phyloP scores from a whole-genome alignment of 2,113 vertebrate species.

The Chunga burmeisteri region DNA sequence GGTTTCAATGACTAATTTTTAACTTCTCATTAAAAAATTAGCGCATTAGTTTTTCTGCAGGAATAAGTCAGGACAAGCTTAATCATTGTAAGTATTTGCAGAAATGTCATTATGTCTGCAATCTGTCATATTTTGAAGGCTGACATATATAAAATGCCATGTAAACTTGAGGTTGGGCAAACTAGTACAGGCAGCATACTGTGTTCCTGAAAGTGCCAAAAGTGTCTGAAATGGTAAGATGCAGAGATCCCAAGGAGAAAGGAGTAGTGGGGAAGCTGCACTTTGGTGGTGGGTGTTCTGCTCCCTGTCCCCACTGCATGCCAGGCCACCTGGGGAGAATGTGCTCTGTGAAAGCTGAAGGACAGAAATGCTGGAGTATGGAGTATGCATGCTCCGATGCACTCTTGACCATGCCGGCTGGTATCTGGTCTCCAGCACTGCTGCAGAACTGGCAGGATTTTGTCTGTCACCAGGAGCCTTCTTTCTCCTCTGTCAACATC shows the following conservation, averaged over 20 bases:
- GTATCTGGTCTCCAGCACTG: neutral
- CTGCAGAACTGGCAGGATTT: neutral
- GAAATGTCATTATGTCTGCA: neutral
- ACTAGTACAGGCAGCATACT: neutral
- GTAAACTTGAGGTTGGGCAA: neutral
- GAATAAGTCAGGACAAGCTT: neutral
- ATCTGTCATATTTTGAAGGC: no score
- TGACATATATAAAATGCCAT: no score
- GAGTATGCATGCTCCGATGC: neutral
- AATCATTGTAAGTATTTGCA: neutral
- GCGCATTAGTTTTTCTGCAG: neutral
- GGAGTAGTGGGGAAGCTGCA: neutral
- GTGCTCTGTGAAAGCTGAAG: neutral
- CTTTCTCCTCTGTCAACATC: neutral
- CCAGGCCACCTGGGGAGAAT: no score
- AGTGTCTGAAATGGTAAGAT: neutral
- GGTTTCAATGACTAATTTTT: neutral
- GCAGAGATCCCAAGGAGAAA: neutral
- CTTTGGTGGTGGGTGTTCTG: neutral
- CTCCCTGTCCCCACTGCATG: rapidly evolving
- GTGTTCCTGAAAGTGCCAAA: neutral
- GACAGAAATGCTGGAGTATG: neutral
- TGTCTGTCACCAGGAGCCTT: neutral
- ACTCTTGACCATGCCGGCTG: neutral
- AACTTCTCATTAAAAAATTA: neutral